Evolutionary conservation across 2,888 invertebrate genomes (phyloP).

Genomic region (Pammene aurita): DNA sequence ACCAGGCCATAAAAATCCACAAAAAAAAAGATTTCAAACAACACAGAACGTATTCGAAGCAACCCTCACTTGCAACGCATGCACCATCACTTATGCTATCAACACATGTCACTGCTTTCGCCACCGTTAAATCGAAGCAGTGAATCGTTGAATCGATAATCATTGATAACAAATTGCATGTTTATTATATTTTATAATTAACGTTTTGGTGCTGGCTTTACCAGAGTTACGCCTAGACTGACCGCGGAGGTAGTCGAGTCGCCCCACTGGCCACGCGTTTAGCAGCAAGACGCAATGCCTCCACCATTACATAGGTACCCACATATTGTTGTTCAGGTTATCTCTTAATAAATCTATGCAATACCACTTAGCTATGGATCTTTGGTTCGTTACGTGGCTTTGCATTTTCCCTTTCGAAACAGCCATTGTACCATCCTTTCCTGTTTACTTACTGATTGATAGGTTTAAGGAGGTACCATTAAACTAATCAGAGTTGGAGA

Average conservation of each 20-base stretch:
- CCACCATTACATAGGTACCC: conserved; percentile 65
- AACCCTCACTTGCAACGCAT: conserved; percentile 17
- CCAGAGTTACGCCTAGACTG: conserved; percentile 45
- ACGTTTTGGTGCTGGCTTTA: conserved; percentile 39
- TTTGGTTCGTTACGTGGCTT: conserved; percentile 47
- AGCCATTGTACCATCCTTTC: conserved; percentile 43
- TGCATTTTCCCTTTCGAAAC: conserved; percentile 52
- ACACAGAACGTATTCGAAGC: neutral
- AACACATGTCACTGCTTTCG: conserved; percentile 29
- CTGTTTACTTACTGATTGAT: conserved; percentile 40
- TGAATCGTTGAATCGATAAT: conserved; percentile 23
- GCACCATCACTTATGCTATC: conserved; percentile 32
- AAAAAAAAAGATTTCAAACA: conserved; percentile 2
- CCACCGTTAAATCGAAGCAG: conserved; percentile 25
- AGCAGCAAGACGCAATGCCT: conserved; percentile 62
- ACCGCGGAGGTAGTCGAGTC: conserved; percentile 50
- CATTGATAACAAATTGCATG: conserved; percentile 32
- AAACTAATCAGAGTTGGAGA: neutral
- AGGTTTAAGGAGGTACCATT: neutral
- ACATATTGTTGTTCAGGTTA: conserved; percentile 72
- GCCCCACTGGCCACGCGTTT: conserved; percentile 70
- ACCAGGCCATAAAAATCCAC: too few species aligned
- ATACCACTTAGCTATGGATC: conserved; percentile 51
- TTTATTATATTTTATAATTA: conserved; percentile 16
- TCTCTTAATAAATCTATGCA: conserved; percentile 70